phyloP scores from a whole-genome alignment of 2,113 vertebrate genomes.

The Cebidichthys violaceus region DNA sequence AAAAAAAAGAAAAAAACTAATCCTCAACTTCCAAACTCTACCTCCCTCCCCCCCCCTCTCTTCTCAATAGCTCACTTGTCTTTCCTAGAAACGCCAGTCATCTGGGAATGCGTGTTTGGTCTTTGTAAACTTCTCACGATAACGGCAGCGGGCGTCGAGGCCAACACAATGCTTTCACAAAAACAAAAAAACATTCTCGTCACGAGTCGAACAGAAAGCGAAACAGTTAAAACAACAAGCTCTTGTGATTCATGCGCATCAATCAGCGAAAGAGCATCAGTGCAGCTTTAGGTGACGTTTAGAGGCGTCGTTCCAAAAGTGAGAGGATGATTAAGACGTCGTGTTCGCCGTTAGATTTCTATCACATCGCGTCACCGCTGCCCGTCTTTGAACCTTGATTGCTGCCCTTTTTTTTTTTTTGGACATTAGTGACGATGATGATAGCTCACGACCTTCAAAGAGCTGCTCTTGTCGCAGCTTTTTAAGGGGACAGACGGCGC shows the following conservation, averaged over 20 bases:
- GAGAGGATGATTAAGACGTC: not conserved
- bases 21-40: slow-evolving; percentile 9
- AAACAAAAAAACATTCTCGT: not conserved
- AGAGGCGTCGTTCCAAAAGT: too few species aligned
- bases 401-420: not conserved
- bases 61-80: slow-evolving; percentile 31
- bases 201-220: slow-evolving; percentile 5
- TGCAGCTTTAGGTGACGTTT: too few species aligned
- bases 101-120: slow-evolving; percentile 44
- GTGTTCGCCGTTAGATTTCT: not conserved
- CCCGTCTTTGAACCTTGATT: slow-evolving; percentile 15
- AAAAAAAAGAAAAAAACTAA: slow-evolving; percentile 22
- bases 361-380: not conserved
- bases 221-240: not conserved
- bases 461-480: slow-evolving; percentile 19
- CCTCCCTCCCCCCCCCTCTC: not conserved
- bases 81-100: slow-evolving; percentile 27
- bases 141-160: slow-evolving; percentile 35
- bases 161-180: not conserved
- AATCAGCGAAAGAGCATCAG: too few species aligned
- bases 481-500: not conserved
- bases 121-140: slow-evolving; percentile 22
- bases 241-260: not conserved
- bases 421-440: not conserved
- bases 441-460: not conserved